Conservation (phyloP, 2,797 vertebrate species). For the Chaetophractus vellerosus region DNA sequence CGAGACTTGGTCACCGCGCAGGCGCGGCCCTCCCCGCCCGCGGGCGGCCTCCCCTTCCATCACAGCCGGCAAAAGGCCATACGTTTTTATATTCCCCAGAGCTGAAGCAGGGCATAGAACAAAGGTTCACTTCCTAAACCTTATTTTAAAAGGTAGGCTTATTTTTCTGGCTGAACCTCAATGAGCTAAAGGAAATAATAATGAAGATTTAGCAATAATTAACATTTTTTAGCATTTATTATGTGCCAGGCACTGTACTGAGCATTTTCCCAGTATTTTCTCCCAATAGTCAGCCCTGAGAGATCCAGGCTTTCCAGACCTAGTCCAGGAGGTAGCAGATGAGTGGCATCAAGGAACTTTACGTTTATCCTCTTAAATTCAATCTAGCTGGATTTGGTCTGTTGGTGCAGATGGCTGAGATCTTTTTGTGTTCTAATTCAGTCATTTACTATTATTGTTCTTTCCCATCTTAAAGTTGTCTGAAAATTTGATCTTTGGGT, state of each 20-base stretch:
- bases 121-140: not conserved
- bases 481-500: constrained; percentile 28
- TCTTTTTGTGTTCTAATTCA: not conserved
- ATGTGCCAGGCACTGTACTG: too few relatives aligned
- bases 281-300: not conserved
- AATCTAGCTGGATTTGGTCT: not conserved
- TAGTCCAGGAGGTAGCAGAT: not conserved
- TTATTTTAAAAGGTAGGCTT: not conserved
- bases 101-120: not conserved
- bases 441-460: not conserved
- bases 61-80: too few relatives aligned
- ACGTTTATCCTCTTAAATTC: not conserved
- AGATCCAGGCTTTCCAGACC: not conserved
- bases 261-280: not conserved
- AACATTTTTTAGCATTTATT: not conserved
- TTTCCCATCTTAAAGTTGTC: not conserved
- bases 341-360: not conserved
- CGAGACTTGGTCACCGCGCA: too few relatives aligned
- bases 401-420: not conserved
- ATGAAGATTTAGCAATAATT: not conserved
- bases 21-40: too few relatives aligned
- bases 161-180: not conserved
- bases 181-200: not conserved
- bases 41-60: too few relatives aligned
- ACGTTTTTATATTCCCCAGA: not conserved